phyloP scores from a whole-genome alignment of 2,113 vertebrate genomes.

The Merops nubicus region DNA sequence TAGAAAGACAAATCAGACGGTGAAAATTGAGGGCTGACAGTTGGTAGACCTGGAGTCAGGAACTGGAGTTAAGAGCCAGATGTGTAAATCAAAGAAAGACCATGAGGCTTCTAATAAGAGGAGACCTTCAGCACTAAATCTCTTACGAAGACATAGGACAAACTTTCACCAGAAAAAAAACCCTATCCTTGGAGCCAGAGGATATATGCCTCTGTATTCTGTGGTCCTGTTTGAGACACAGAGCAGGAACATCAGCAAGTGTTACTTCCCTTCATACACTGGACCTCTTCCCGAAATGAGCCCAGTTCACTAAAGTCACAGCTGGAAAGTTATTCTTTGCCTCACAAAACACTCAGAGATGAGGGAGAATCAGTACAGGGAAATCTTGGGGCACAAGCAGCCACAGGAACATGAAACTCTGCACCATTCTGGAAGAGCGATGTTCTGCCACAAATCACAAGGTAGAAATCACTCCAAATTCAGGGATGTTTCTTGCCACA shows the following conservation, averaged over 20 bases:
- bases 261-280: background rate
- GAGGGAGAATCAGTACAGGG: background rate
- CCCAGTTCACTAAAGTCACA: background rate
- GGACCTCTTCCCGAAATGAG: background rate
- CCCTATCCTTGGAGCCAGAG: background rate
- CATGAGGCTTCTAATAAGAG: background rate
- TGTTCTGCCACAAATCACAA: background rate
- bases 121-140: background rate
- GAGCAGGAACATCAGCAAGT: background rate
- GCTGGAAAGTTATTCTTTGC: background rate
- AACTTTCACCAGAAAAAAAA: background rate
- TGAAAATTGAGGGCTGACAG: background rate
- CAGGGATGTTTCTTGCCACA: accelerated
- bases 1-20: background rate
- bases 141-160: background rate
- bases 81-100: background rate
- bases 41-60: background rate
- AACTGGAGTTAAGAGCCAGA: background rate
- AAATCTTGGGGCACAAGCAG: background rate
- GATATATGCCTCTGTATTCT: background rate
- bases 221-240: background rate
- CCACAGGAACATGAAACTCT: accelerated
- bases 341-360: background rate
- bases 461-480: background rate
- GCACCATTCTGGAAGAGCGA: accelerated